phyloP scores from a whole-genome alignment of 2,888 invertebrate species.

The Plagodis dolabraria region DNA sequence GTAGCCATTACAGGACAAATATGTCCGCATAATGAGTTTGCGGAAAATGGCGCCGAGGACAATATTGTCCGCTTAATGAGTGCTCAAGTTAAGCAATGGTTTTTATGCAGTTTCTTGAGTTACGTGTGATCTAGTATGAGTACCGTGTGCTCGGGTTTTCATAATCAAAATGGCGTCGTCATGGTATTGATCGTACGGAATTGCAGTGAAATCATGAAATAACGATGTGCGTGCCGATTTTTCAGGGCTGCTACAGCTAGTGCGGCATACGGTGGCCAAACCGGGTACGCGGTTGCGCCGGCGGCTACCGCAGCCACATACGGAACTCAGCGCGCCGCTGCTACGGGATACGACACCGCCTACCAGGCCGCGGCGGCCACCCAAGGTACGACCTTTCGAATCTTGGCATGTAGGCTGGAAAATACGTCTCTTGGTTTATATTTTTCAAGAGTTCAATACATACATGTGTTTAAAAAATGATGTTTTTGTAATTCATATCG shows the following conservation, averaged over 20 bases:
- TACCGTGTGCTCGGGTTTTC: conserved; percentile 68
- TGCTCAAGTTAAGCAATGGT: conserved; percentile 1
- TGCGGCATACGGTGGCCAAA: conserved; percentile 93
- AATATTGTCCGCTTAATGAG: too few species aligned
- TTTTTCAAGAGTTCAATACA: too few species aligned
- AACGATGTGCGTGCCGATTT: conserved; percentile 39
- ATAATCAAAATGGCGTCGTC: conserved; percentile 80
- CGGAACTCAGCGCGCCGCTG: conserved; percentile 91
- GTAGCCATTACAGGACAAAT: too few species aligned
- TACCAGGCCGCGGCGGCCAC: conserved; percentile 93
- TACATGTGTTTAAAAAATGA: too few species aligned
- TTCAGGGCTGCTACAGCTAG: conserved; percentile 89
- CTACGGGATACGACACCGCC: conserved; percentile 92
- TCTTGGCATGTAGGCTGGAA: background rate
- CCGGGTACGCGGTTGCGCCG: conserved; percentile 93
- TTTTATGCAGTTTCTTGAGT: conserved; percentile 17
- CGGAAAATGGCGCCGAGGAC: too few species aligned
- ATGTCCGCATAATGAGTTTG: too few species aligned
- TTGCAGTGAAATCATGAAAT: conserved; percentile 32
- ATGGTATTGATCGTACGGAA: conserved; percentile 68
- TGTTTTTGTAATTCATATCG: conserved; percentile 3
- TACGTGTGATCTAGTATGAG: conserved; percentile 42
- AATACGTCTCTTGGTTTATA: too few species aligned
- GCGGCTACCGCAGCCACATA: conserved; percentile 93
- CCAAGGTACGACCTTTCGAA: conserved; percentile 76